A percentile compares a stretch with the other conserved stretches of the same genome.
These are phyloP conservation scores for Hecatera dysodea DNA, from an alignment of 2,888 invertebrate species.

Conservation along the genomic window DNA sequence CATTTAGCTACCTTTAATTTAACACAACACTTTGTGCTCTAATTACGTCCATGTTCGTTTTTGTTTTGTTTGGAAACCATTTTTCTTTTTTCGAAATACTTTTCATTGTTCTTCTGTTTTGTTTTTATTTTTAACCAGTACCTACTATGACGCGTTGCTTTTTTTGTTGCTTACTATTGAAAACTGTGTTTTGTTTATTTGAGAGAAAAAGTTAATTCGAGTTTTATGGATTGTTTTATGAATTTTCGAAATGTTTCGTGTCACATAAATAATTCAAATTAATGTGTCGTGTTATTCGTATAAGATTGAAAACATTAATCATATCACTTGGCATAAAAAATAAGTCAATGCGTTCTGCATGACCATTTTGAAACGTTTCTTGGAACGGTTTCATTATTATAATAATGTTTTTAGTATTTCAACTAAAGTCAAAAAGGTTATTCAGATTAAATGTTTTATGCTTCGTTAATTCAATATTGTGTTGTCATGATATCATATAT, in stretches of 20 bases:
- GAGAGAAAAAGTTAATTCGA: slow-evolving; percentile 11
- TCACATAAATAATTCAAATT: slow-evolving; percentile 68
- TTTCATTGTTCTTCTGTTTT: slow-evolving; percentile 48
- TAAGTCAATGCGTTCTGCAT: slow-evolving; percentile 57
- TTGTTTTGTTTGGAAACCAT: slow-evolving; percentile 60
- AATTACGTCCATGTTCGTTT: slow-evolving; percentile 77
- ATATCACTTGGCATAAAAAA: slow-evolving; percentile 66
- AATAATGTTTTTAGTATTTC: slow-evolving; percentile 52
- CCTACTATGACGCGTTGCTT: slow-evolving; percentile 29
- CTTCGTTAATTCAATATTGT: slow-evolving; percentile 23
- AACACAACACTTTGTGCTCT: slow-evolving; percentile 83
- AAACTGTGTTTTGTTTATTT: slow-evolving; percentile 26
- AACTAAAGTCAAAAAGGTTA: slow-evolving; percentile 34
- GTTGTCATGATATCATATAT: slow-evolving; percentile 20
- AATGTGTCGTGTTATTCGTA: slow-evolving; percentile 68
- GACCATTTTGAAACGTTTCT: slow-evolving; percentile 61
- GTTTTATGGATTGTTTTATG: slow-evolving; percentile 45
- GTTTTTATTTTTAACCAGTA: slow-evolving; percentile 32
- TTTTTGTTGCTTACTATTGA: slow-evolving; percentile 29
- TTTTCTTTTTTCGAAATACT: slow-evolving; percentile 54
- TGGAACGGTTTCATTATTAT: slow-evolving; percentile 59
- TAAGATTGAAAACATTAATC: slow-evolving; percentile 72
- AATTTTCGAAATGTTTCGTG: slow-evolving; percentile 52
- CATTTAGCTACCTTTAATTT: slow-evolving; percentile 79
- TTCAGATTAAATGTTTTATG: slow-evolving; percentile 17